These are phyloP conservation scores for Heliconius ismenius DNA, from an alignment of 2,888 invertebrate species.

Conservation along the genomic window DNA sequence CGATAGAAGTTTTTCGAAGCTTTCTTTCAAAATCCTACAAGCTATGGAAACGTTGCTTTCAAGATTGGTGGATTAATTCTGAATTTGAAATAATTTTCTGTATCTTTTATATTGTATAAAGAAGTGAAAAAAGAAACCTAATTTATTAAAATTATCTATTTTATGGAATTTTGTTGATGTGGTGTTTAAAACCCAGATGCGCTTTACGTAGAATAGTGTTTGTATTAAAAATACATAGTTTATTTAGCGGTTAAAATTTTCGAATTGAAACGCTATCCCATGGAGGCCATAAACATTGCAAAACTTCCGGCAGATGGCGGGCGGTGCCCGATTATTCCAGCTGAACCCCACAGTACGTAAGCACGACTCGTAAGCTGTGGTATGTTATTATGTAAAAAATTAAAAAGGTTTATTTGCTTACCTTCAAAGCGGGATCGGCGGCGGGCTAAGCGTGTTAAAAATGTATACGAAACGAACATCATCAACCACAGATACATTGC, in stretches of 20 bases:
- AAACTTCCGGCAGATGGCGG: slow-evolving; percentile 78
- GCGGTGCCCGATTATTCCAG: slow-evolving; percentile 67
- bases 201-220: not conserved
- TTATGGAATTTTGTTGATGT: not conserved
- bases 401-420: slow-evolving; percentile 59
- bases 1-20: slow-evolving; percentile 74
- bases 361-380: slow-evolving; percentile 53
- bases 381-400: slow-evolving; percentile 57
- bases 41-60: slow-evolving; percentile 73
- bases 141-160: slow-evolving; percentile 47
- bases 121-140: slow-evolving; percentile 45
- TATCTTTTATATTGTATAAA: slow-evolving; percentile 46
- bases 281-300: slow-evolving; percentile 79
- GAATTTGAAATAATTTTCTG: slow-evolving; percentile 76
- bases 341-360: slow-evolving; percentile 52
- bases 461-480: slow-evolving; percentile 43
- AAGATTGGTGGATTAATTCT: slow-evolving; percentile 75
- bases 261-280: slow-evolving; percentile 67
- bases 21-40: slow-evolving; percentile 77
- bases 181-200: not conserved
- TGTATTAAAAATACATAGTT: slow-evolving; percentile 15
- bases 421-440: slow-evolving; percentile 50
- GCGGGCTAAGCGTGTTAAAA: slow-evolving; percentile 42
- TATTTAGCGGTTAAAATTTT: slow-evolving; percentile 72
- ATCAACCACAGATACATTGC: slow-evolving; percentile 38